Percentiles rank a stretch among this genome's conserved stretches.
Evolutionary conservation across 2,797 vertebrate genomes (phyloP).

Genomic region (Myotis vivesi): DNA sequence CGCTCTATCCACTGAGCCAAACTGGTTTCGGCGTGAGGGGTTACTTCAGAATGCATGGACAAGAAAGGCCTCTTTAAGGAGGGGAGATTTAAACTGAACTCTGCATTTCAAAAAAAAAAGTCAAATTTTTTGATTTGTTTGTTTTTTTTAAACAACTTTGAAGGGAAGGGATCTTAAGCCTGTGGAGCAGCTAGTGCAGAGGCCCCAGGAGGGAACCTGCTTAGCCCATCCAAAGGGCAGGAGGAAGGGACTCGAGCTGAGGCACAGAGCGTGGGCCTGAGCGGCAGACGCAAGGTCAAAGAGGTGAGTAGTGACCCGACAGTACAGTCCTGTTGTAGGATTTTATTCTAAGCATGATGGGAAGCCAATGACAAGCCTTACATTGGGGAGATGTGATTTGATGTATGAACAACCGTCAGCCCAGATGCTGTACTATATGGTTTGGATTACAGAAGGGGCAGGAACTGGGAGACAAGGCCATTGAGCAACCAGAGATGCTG

Average conservation of each 20-base stretch:
- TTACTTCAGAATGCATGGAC: neutral
- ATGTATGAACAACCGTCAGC: neutral
- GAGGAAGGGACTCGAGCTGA: neutral
- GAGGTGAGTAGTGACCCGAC: neutral
- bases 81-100: neutral
- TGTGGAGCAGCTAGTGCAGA: neutral
- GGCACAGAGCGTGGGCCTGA: fast-evolving
- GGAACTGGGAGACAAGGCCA: neutral
- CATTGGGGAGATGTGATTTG: neutral
- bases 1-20: too few relatives aligned
- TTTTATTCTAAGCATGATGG: neutral
- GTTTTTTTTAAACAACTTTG: neutral
- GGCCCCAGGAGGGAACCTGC: neutral
- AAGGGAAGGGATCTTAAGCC: neutral
- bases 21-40: too few relatives aligned
- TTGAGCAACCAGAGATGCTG: neutral
- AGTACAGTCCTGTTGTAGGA: neutral
- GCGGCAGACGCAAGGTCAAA: neutral
- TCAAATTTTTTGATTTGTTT: neutral
- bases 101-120: conserved; percentile 23
- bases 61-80: neutral
- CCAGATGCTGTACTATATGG: neutral
- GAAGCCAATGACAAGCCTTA: neutral
- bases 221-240: neutral
- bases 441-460: neutral